A percentile compares a stretch with the other conserved stretches of the same genome.
phyloP scores from a whole-genome alignment of 1,140 invertebrate genomes.

The Drosophila suzukii region DNA sequence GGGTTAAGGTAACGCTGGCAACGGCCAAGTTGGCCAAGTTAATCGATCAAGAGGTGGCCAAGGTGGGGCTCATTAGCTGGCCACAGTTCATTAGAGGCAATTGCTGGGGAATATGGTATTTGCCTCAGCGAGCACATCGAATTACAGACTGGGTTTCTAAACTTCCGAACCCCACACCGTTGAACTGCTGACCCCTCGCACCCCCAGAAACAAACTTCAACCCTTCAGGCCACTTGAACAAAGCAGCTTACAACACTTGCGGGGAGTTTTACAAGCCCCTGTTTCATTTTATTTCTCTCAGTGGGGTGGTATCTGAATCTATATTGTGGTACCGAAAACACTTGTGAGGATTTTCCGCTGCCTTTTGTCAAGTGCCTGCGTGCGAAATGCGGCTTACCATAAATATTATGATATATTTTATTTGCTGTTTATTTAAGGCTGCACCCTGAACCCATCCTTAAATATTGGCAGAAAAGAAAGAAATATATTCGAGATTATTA shows the following conservation, averaged over 20 bases:
- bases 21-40: conserved; percentile 23
- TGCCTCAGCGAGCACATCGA: conserved; percentile 13
- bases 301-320: conserved; percentile 11
- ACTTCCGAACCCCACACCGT: background rate
- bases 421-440: conserved; percentile 52
- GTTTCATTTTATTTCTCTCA: background rate
- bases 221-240: conserved; percentile 73
- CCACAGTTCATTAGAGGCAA: conserved; percentile 57
- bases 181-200: background rate
- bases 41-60: conserved; percentile 66
- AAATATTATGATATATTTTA: conserved; percentile 76
- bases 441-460: background rate
- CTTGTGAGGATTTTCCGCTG: conserved; percentile 72
- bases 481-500: conserved; percentile 37
- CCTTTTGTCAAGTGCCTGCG: conserved; percentile 62
- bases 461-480: background rate
- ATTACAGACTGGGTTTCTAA: background rate
- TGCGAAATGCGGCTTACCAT: conserved; percentile 65
- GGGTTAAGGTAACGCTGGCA: conserved; percentile 64
- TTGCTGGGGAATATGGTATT: conserved; percentile 38
- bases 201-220: conserved; percentile 23
- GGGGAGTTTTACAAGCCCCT: conserved; percentile 32
- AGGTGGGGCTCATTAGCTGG: conserved; percentile 45
- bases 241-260: conserved; percentile 80
- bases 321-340: conserved; percentile 24